Percentiles rank a stretch among this genome's conserved stretches.
Evolutionary conservation across 2,797 vertebrate genomes (phyloP).

Genomic region (Enteromius afrohamiltoni): DNA sequence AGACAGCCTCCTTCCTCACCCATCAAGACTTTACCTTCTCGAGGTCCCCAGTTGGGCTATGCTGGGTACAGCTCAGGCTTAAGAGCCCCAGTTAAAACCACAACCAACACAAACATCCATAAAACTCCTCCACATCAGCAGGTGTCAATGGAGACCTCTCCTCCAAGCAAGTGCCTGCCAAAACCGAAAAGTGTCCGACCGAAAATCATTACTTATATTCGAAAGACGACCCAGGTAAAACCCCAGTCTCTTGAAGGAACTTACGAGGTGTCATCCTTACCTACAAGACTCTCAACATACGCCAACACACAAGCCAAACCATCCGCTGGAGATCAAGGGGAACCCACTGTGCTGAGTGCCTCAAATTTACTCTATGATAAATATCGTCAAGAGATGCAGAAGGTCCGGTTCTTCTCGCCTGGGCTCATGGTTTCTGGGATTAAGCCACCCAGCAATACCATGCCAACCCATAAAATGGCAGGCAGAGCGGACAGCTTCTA

Average conservation of each 20-base stretch:
- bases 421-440: constrained; percentile 84
- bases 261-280: constrained; percentile 82
- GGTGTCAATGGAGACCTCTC: constrained; percentile 73
- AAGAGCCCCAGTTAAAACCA: constrained; percentile 87
- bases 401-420: constrained; percentile 77
- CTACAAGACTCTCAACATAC: constrained; percentile 76
- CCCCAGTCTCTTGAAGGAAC: constrained; percentile 81
- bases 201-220: constrained; percentile 97
- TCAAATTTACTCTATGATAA: constrained; percentile 87
- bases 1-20: constrained; percentile 73
- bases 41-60: constrained; percentile 69
- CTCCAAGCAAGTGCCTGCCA: constrained; percentile 77
- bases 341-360: constrained; percentile 74
- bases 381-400: constrained; percentile 89
- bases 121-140: constrained; percentile 84
- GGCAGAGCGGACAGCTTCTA: constrained; percentile 83
- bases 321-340: constrained; percentile 70
- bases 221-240: constrained; percentile 88
- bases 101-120: constrained; percentile 84
- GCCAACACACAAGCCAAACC: constrained; percentile 63
- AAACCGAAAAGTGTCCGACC: constrained; percentile 95
- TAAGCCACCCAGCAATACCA: constrained; percentile 83
- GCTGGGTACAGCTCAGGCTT: constrained; percentile 78
- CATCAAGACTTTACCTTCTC: constrained; percentile 54
- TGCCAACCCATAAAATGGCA: constrained; percentile 78